Base-by-base conservation (phyloP, 2,113 vertebrate genomes). In the Larimichthys crocea region DNA sequence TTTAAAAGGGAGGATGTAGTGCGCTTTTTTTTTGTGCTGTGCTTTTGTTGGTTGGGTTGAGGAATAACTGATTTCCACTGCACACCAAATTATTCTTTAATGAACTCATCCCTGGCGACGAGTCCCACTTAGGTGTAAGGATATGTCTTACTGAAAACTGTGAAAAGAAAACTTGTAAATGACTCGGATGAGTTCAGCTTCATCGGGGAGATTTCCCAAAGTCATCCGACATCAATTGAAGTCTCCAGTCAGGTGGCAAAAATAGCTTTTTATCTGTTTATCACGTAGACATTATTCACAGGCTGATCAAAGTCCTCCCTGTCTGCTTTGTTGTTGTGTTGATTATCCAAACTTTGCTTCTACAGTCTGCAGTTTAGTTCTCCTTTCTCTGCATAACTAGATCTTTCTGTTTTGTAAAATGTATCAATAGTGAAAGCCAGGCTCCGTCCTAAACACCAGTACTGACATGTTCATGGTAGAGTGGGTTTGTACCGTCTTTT, bases 151-250 rank as follows among this genome's bases (percentile, higher is more conserved):
- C 19, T 19, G 56, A 59, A 26, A 57, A 74, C 67, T 22, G 35
- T 35, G 35, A 35, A 35, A 35, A 35, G 7, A 35, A 35, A 35
- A 35, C 31, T 7, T 35, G 5, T 35, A 35, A 35, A 20, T 81
- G 46, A 62, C 14, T 73, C 26, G 64, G 73, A 86, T 89, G 82
- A 90, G 59, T 71, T 89, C 80, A 81, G 65, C 49, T 20, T 86
- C 71, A 71, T 12, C 59, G 40, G 70, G 57, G 79, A 63, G 35
- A 35, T 35, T 35, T 35, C 35, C 35, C 46, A 46, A 20, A 69
- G 49, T 46, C 66, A 80, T 72, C 35, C 74, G 44, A 76, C 70
- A 49, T 79, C 56, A 80, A 42, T 31, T 14, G 80, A 31, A n/a
- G 22, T 67, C 22, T 56, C 29, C 61, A 74, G 71, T 52, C 56